A percentile compares a stretch with the other conserved stretches of the same genome.
phyloP scores from a whole-genome alignment of 1,140 invertebrate species.

The Drosophila dunni region DNA sequence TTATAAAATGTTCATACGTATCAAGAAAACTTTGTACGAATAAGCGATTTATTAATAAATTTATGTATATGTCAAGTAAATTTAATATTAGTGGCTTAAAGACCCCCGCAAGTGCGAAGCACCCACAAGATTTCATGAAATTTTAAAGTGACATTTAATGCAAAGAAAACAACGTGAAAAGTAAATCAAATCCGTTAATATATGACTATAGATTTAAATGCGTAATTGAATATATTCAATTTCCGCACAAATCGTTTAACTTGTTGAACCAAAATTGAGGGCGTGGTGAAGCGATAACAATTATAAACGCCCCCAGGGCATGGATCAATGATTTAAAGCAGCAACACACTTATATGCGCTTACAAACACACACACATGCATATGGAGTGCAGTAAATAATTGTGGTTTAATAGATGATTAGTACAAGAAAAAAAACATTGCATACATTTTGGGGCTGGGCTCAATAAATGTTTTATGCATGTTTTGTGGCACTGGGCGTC shows the following conservation, averaged over 20 bases:
- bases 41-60: too few species aligned
- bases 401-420: constrained; percentile 76
- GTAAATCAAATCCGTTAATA: constrained; percentile 17
- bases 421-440: constrained; percentile 58
- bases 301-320: constrained; percentile 65
- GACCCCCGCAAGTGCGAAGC: too few species aligned
- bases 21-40: too few species aligned
- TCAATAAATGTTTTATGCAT: constrained; percentile 49
- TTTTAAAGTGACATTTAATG: neutral
- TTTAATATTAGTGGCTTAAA: too few species aligned
- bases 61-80: too few species aligned
- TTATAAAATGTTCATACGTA: too few species aligned
- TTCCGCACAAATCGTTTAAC: constrained; percentile 45
- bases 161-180: neutral
- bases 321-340: constrained; percentile 66
- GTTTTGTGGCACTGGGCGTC: constrained; percentile 31
- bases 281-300: constrained; percentile 68
- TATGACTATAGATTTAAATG: constrained; percentile 38
- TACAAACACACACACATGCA: constrained; percentile 13
- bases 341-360: constrained; percentile 3
- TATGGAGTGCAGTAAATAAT: constrained; percentile 51
- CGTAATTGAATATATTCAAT: constrained; percentile 50
- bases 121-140: neutral
- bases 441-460: constrained; percentile 56
- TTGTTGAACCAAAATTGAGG: constrained; percentile 52